Conservation (phyloP, 2,888 invertebrate species). For the Tinea semifulvella region DNA sequence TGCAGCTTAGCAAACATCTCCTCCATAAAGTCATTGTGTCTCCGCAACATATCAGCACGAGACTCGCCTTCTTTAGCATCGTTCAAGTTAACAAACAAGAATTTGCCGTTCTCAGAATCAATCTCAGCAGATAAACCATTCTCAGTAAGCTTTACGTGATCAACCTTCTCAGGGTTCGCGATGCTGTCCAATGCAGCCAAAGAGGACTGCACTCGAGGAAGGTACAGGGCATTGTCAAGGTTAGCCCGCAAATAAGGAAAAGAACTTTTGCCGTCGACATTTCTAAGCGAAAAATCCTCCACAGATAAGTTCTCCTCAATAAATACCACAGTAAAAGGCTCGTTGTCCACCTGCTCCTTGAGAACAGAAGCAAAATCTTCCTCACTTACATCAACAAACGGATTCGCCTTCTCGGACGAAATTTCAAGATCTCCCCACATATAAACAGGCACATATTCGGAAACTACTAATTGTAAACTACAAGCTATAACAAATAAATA, state of each 20-base stretch:
- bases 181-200: constrained; percentile 61
- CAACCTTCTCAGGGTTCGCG: constrained; percentile 40
- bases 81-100: constrained; percentile 65
- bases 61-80: constrained; percentile 66
- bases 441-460: constrained; percentile 65
- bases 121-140: constrained; percentile 41
- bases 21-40: constrained; percentile 70
- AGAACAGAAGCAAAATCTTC: constrained; percentile 43
- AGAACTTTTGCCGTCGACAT: constrained; percentile 38
- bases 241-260: constrained; percentile 46
- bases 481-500: constrained; percentile 45
- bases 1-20: constrained; percentile 57
- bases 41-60: constrained; percentile 59
- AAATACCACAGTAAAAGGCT: constrained; percentile 57
- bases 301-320: constrained; percentile 62
- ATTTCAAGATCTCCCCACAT: constrained; percentile 61
- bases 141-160: constrained; percentile 44
- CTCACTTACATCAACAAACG: constrained; percentile 34
- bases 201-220: constrained; percentile 71
- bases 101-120: constrained; percentile 48
- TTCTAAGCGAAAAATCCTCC: constrained; percentile 66
- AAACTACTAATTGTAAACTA: constrained; percentile 26
- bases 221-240: constrained; percentile 51
- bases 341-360: constrained; percentile 36
- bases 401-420: constrained; percentile 32